Conservation (phyloP, 2,113 vertebrate genomes). For the Macaca nemestrina region DNA sequence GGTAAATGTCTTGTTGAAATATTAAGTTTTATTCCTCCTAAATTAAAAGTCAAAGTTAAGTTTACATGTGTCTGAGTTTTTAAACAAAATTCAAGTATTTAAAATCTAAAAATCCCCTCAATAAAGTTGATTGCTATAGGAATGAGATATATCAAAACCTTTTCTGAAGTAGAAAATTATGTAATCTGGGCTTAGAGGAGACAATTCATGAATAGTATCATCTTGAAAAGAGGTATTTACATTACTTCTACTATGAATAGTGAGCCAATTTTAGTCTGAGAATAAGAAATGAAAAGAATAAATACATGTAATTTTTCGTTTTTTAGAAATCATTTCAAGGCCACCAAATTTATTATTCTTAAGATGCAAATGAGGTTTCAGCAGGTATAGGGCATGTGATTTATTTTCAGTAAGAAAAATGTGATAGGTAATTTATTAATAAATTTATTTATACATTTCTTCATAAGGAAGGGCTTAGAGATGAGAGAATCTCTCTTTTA, state of each 20-base stretch:
- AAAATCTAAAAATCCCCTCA: not conserved
- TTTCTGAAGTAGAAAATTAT: not conserved
- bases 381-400: not conserved
- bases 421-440: not conserved
- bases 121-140: not conserved
- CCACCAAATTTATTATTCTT: not conserved
- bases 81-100: not conserved
- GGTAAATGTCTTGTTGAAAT: not conserved
- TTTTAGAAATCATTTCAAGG: slow-evolving; percentile 38
- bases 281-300: not conserved
- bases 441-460: not conserved
- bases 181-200: not conserved
- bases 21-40: slow-evolving; percentile 9
- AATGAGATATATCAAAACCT: not conserved
- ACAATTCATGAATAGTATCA: not conserved
- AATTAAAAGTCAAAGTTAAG: slow-evolving; percentile 12
- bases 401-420: not conserved
- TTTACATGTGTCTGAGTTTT: not conserved
- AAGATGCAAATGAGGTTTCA: not conserved
- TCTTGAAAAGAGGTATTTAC: slow-evolving; percentile 27
- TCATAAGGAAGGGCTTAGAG: not conserved
- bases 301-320: not conserved
- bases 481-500: not conserved
- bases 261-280: not conserved
- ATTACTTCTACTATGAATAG: not conserved